A percentile compares a stretch with the other conserved stretches of the same genome.
Evolutionary conservation across 2,113 vertebrate genomes (phyloP).

Genomic region (Hypomesus transpacificus): DNA sequence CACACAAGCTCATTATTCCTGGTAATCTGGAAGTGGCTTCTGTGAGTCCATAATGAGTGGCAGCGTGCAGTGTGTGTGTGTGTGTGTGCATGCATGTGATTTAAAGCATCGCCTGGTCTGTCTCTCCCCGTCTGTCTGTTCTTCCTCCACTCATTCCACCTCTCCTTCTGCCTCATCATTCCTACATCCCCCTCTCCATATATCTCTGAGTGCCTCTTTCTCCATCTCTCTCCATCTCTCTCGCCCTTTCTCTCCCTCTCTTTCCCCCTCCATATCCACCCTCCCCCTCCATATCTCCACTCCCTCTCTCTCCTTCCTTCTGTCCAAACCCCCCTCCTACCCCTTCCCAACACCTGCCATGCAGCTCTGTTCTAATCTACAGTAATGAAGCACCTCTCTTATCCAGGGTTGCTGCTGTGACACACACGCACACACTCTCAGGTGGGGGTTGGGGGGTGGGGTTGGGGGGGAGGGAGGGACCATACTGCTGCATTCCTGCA

Average conservation of each 20-base stretch:
- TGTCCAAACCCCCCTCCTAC: neutral
- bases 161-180: too few relatives aligned
- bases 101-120: slow-evolving; percentile 4
- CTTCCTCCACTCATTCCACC: neutral
- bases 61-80: slow-evolving; percentile 13
- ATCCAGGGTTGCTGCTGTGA: slow-evolving; percentile 34
- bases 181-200: too few relatives aligned
- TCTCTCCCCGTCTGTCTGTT: neutral
- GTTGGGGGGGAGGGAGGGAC: neutral
- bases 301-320: neutral
- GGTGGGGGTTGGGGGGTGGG: too few relatives aligned
- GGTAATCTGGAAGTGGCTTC: neutral
- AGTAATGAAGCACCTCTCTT: slow-evolving; percentile 55
- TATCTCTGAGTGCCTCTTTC: too few relatives aligned
- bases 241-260: too few relatives aligned
- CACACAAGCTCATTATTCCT: slow-evolving; percentile 46
- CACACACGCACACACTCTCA: slow-evolving; percentile 17
- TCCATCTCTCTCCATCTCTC: too few relatives aligned
- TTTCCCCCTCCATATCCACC: too few relatives aligned
- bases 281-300: too few relatives aligned
- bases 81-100: slow-evolving; percentile 39
- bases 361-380: slow-evolving; percentile 42
- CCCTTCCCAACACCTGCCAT: slow-evolving; percentile 44
- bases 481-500: neutral
- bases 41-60: slow-evolving; percentile 8